Conservation (phyloP, 2,113 vertebrate species). For the Muntiacus reevesi region DNA sequence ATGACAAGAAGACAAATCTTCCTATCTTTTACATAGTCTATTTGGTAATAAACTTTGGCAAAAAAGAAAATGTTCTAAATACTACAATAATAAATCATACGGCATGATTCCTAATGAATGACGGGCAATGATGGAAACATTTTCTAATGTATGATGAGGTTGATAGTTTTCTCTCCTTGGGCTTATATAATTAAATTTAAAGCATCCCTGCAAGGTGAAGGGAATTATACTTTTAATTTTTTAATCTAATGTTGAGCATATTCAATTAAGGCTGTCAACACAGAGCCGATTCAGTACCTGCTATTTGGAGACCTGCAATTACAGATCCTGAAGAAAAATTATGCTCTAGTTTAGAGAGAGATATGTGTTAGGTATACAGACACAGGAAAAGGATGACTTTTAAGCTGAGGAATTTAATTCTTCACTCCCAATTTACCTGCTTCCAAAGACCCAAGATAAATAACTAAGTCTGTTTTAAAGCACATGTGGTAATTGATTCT, state of each 20-base stretch:
- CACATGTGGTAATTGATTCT: slow-evolving; percentile 17
- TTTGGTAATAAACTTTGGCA: not conserved
- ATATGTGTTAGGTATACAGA: not conserved
- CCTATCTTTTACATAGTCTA: not conserved
- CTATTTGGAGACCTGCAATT: slow-evolving; percentile 28
- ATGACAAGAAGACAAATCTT: not conserved
- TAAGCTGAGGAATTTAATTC: not conserved
- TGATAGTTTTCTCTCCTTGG: not conserved
- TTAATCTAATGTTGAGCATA: slow-evolving; percentile 22
- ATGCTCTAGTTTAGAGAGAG: not conserved
- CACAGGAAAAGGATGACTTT: slow-evolving; percentile 38
- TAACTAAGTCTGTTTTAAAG: slow-evolving; percentile 59
- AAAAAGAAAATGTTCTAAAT: not conserved
- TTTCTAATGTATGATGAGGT: not conserved
- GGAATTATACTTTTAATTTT: slow-evolving; percentile 40
- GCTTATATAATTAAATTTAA: slow-evolving; percentile 37
- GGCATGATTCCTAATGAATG: not conserved
- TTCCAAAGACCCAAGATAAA: slow-evolving; percentile 52
- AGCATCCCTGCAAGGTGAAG: slow-evolving; percentile 7
- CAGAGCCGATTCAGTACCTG: slow-evolving; percentile 38
- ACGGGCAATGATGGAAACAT: not conserved
- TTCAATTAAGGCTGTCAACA: slow-evolving; percentile 34
- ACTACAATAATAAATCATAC: not conserved
- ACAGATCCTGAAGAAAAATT: not conserved
- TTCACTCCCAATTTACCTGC: slow-evolving; percentile 27